Conservation (phyloP, 2,888 invertebrate species). For the Hipparchia semele region DNA sequence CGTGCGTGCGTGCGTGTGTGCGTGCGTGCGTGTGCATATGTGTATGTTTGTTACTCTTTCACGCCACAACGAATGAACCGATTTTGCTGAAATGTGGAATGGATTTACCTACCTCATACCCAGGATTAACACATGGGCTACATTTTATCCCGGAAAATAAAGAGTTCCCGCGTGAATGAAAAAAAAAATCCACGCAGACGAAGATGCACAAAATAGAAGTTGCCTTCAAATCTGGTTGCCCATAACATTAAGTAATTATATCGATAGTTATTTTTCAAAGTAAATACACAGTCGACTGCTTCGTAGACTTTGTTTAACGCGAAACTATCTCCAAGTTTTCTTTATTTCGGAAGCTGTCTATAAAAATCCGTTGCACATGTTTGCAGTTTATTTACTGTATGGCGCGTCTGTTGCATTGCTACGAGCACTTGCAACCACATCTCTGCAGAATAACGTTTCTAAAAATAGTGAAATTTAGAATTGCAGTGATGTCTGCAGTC, state of each 20-base stretch:
- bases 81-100: too few relatives aligned
- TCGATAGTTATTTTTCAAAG: not conserved
- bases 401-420: conserved; percentile 36
- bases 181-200: too few relatives aligned
- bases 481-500: conserved; percentile 33
- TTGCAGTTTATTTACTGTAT: conserved; percentile 40
- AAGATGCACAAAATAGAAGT: too few relatives aligned
- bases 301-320: not conserved
- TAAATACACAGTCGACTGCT: not conserved
- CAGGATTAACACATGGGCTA: too few relatives aligned
- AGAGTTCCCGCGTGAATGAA: too few relatives aligned
- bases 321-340: conserved; percentile 6
- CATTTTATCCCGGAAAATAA: too few relatives aligned
- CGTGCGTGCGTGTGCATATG: too few relatives aligned
- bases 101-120: too few relatives aligned
- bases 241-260: not conserved
- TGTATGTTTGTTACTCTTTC: too few relatives aligned
- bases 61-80: too few relatives aligned
- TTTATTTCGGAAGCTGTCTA: conserved; percentile 15
- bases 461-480: conserved; percentile 37
- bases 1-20: too few relatives aligned
- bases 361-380: conserved; percentile 18
- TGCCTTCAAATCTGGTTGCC: too few relatives aligned
- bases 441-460: conserved; percentile 35
- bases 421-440: conserved; percentile 47